Evolutionary conservation across 2,888 invertebrate genomes (phyloP).

Genomic region (Leucophenga maculata): DNA sequence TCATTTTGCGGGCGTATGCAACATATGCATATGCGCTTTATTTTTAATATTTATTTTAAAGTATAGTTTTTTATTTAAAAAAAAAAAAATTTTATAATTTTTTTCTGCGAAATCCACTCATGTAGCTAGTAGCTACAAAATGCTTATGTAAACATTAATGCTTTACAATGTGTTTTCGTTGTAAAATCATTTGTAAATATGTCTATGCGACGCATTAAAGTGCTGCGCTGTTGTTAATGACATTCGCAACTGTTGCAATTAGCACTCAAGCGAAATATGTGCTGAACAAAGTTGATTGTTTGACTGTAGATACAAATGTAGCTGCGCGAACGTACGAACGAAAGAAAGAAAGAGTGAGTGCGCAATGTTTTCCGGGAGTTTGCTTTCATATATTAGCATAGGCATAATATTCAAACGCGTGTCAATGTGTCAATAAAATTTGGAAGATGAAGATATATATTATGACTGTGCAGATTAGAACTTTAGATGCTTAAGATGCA

Average conservation of each 20-base stretch:
- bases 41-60: background rate
- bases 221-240: slow-evolving; percentile 33
- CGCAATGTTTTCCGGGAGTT: background rate
- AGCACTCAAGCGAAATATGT: slow-evolving; percentile 8
- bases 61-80: background rate
- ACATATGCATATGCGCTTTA: background rate
- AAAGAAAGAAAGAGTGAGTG: background rate
- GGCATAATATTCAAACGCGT: no score
- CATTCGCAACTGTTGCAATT: slow-evolving; percentile 33
- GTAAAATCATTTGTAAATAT: slow-evolving; percentile 21
- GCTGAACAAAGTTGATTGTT: no score
- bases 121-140: background rate
- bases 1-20: background rate
- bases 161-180: slow-evolving; percentile 19
- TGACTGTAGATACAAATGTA: no score
- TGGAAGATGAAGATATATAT: no score
- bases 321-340: no score
- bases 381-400: no score
- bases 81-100: background rate
- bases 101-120: background rate
- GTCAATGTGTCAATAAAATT: no score
- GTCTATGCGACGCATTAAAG: background rate
- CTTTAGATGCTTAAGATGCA: no score
- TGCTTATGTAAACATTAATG: slow-evolving; percentile 14
- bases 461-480: no score